A percentile compares a stretch with the other conserved stretches of the same genome.
These are phyloP conservation scores for Mandrillus leucophaeus DNA, from an alignment of 2,113 vertebrate species.

Conservation along the genomic window DNA sequence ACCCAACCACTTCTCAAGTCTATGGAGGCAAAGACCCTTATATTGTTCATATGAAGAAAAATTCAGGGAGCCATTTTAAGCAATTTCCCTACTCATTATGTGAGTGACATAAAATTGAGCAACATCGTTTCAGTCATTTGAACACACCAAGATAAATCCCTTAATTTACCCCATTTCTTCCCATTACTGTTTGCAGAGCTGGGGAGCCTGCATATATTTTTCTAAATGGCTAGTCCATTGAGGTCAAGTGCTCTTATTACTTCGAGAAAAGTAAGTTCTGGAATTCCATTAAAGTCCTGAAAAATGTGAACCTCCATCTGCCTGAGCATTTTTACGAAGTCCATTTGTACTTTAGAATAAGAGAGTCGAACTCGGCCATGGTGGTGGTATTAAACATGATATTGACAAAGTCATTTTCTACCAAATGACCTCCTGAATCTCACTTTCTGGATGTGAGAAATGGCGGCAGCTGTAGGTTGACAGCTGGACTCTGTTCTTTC, in stretches of 20 bases:
- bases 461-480: not conserved
- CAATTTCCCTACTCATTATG: not conserved
- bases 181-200: not conserved
- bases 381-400: not conserved
- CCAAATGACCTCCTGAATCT: conserved; percentile 48
- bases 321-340: not conserved
- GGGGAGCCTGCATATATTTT: not conserved
- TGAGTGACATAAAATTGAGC: not conserved
- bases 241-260: conserved; percentile 6
- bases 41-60: not conserved
- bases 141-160: not conserved
- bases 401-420: conserved; percentile 50
- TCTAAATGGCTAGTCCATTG: not conserved
- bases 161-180: not conserved
- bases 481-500: conserved; percentile 33
- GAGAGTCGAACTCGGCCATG: not conserved
- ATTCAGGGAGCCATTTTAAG: not conserved
- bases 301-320: conserved; percentile 39
- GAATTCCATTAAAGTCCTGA: conserved; percentile 59
- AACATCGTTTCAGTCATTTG: not conserved
- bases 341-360: conserved; percentile 21
- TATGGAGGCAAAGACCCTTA: not conserved
- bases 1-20: not conserved
- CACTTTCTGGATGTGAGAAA: conserved; percentile 14
- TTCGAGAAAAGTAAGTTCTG: conserved; percentile 45